Evolutionary conservation across 2,888 invertebrate genomes (phyloP).

Genomic region (Plebejus melissa): DNA sequence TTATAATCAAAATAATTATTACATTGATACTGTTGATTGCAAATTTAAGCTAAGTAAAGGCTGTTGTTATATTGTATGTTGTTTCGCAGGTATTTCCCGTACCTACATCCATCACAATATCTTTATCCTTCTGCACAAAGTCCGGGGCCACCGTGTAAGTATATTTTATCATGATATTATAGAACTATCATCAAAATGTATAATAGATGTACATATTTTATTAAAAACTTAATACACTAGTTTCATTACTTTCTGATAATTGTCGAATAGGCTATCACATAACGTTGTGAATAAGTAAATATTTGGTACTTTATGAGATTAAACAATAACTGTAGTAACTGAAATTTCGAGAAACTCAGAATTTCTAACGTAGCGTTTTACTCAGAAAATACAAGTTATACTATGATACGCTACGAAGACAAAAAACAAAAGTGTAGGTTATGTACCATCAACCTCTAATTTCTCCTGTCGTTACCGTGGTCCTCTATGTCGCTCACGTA

Average conservation of each 20-base stretch:
- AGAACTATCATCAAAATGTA: background rate
- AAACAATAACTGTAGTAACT: background rate
- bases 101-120: slow-evolving; percentile 52
- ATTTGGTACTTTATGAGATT: too few species aligned
- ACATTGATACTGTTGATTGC: background rate
- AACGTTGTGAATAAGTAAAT: too few species aligned
- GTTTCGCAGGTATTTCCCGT: slow-evolving; percentile 58
- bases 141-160: slow-evolving; percentile 66
- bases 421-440: too few species aligned
- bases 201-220: background rate
- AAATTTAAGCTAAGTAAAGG: background rate
- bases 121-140: slow-evolving; percentile 58
- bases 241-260: too few species aligned
- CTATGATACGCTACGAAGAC: background rate
- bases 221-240: too few species aligned
- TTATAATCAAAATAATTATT: background rate
- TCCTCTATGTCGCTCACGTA: too few species aligned
- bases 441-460: too few species aligned
- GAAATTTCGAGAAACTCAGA: background rate
- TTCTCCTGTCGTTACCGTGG: too few species aligned
- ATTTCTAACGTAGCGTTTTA: background rate
- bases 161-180: slow-evolving; percentile 32
- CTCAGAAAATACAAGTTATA: background rate
- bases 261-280: too few species aligned
- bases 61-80: slow-evolving; percentile 24